Percentiles rank a stretch among this genome's conserved stretches.
Conservation (phyloP, 2,888 invertebrate species). For the Empis livida region DNA sequence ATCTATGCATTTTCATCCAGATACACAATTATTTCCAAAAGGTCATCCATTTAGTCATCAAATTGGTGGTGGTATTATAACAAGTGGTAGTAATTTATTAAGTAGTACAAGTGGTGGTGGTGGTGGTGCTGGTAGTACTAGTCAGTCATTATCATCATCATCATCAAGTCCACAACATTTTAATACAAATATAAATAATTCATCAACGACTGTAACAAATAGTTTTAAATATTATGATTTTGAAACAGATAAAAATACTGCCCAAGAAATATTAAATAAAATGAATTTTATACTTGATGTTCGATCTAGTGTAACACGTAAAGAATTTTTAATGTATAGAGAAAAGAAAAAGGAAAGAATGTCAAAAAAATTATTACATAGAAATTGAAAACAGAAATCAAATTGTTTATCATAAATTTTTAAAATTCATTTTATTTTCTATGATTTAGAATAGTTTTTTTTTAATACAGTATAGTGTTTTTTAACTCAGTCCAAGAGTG, state of each 20-base stretch:
- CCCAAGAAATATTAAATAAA: conserved; percentile 75
- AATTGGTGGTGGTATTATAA: conserved; percentile 8
- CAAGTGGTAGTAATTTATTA: conserved; percentile 2
- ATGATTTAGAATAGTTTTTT: too few relatives aligned
- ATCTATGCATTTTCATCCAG: conserved; percentile 12
- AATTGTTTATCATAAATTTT: too few relatives aligned
- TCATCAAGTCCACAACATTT: conserved; percentile 29
- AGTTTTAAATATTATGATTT: conserved; percentile 81
- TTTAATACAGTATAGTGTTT: too few relatives aligned
- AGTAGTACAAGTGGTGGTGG: background rate
- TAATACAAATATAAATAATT: conserved; percentile 15
- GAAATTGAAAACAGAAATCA: background rate
- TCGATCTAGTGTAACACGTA: conserved; percentile 62
- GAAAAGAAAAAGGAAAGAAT: conserved; percentile 39
- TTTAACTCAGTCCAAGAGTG: too few relatives aligned
- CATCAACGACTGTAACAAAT: conserved; percentile 18
- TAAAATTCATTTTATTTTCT: too few relatives aligned
- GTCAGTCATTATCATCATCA: conserved; percentile 12
- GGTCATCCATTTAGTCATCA: conserved; percentile 12
- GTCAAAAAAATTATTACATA: background rate
- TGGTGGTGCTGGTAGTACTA: conserved; percentile 4
- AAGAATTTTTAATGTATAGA: conserved; percentile 66
- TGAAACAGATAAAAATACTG: conserved; percentile 62
- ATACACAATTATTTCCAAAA: conserved; percentile 14
- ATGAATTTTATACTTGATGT: conserved; percentile 76